Conservation (phyloP, 2,797 vertebrate species). For the Poeciliopsis presidionis region DNA sequence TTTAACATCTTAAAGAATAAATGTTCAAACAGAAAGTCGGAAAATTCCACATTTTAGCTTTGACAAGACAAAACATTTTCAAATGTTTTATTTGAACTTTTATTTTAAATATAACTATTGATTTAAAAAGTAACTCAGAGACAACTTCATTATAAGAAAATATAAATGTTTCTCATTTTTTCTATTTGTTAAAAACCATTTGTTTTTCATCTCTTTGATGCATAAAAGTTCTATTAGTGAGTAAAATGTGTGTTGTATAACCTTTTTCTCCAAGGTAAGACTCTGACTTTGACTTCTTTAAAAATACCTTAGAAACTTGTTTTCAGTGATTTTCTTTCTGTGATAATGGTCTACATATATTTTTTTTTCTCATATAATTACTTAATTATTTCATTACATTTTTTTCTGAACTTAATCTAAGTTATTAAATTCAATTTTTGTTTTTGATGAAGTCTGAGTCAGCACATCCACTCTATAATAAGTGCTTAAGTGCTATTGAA, state of each 20-base stretch:
- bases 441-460: neutral
- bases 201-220: too few species aligned
- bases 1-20: neutral
- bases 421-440: neutral
- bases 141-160: neutral
- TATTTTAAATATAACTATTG: neutral
- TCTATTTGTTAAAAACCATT: neutral
- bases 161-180: neutral
- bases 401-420: neutral
- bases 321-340: neutral
- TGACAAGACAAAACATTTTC: neutral
- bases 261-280: neutral
- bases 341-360: neutral
- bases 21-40: neutral
- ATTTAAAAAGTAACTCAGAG: neutral
- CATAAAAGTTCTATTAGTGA: too few species aligned
- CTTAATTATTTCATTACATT: neutral
- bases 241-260: neutral
- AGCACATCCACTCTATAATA: neutral
- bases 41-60: neutral
- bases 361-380: neutral
- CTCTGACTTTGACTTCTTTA: neutral
- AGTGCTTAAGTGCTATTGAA: constrained; percentile 17
- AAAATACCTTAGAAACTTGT: neutral
- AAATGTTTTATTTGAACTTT: neutral